Conservation (phyloP, 2,797 vertebrate species). For the Molossus alvarezi region DNA sequence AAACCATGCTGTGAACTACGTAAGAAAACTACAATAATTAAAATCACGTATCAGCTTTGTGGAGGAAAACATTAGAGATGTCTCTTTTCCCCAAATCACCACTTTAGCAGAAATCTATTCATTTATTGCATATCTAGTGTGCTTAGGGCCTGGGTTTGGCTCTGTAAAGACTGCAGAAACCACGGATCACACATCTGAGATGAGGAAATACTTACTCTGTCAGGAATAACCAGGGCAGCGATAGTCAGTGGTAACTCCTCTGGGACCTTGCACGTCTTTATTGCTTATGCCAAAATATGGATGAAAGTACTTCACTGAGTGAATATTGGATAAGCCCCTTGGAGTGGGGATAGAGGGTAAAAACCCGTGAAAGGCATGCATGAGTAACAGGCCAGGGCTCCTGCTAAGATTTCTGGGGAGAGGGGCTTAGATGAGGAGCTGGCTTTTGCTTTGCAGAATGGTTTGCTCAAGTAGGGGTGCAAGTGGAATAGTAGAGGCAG, state of each 20-base stretch:
- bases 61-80: slow-evolving; percentile 30
- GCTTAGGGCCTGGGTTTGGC: neutral
- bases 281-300: neutral
- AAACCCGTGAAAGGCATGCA: neutral
- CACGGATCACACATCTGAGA: neutral
- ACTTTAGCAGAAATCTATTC: slow-evolving; percentile 22
- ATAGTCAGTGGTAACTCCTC: neutral
- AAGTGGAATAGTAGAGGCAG: neutral
- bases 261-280: neutral
- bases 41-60: slow-evolving; percentile 3
- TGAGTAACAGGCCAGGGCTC: neutral
- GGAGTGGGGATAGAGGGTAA: neutral
- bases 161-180: slow-evolving; percentile 40
- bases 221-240: neutral
- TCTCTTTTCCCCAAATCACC: neutral
- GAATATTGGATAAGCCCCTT: slow-evolving; percentile 1
- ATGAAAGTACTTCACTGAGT: neutral
- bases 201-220: slow-evolving; percentile 38
- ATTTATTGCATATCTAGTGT: neutral
- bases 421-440: neutral
- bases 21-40: slow-evolving; percentile 18
- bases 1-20: neutral
- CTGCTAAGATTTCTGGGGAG: neutral
- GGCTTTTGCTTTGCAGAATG: neutral
- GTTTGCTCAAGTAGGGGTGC: neutral